Base-by-base conservation (phyloP, 2,888 invertebrate genomes). In the Acholoe squamosa region DNA sequence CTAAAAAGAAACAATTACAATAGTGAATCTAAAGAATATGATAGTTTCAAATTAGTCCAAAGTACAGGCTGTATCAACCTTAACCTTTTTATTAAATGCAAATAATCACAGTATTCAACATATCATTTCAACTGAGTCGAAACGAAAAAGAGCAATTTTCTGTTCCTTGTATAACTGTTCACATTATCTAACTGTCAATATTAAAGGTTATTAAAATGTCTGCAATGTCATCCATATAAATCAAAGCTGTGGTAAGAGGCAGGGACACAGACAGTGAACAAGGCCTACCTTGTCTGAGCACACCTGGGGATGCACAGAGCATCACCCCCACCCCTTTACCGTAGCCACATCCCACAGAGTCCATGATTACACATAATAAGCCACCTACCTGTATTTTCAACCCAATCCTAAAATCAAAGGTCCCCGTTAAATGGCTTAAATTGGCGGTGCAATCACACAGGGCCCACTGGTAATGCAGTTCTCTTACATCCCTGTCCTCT, bases 351-450 rank as follows among this genome's bases (percentile, higher is more conserved):
- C 71, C 71, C 31, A 43, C 43, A 3, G 14, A 0, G 31, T 5
- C 14, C 71, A 25, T 71, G 71, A 71, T 71, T 71, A 25, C 71
- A 71, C 71, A 71, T 71, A 71, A 71, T n/a, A 28, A 28, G 14
- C 7, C 71, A n/a, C 71, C 67, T 28, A 71, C 28, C 28, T 71
- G 28, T 71, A 71, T 28, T 71, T 71, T 71, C 25, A 71, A 14
- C n/a, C 71, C n/a, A 71, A 71, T 71, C 14, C 31, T 1, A 71
- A 28, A 71, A 71, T 71, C 71, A 71, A 71, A 71, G 71, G 71
- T 71, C 31, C 71, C 71, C 71, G 28, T 71, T 71, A 71, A 71
- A 71, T 71, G 71, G 12, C 71, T 71, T 71, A 71, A 71, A 71
- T 71, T 71, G 71, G 28, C 19, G 71, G 71, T 71, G 71, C 31